These are phyloP conservation scores for Pygoscelis antarcticus DNA, from an alignment of 2,113 vertebrate species.

Conservation along the genomic window DNA sequence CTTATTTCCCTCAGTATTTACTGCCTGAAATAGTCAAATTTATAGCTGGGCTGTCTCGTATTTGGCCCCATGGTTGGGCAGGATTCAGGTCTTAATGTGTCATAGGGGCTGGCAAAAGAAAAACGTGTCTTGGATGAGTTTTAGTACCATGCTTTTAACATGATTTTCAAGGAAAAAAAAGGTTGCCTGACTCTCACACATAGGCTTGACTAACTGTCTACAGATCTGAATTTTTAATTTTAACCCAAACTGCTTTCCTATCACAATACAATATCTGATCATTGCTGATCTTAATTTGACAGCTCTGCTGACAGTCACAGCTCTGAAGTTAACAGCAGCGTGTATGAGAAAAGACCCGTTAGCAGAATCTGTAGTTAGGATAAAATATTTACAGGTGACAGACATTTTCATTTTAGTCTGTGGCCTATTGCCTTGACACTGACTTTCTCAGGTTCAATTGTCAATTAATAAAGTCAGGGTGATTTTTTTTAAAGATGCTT, in stretches of 20 bases:
- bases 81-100: not conserved
- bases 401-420: not conserved
- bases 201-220: not conserved
- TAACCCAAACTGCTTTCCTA: not conserved
- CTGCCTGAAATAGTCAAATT: not conserved
- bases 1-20: not conserved
- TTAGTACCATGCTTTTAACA: accelerated
- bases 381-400: not conserved
- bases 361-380: not conserved
- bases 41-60: not conserved
- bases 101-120: not conserved
- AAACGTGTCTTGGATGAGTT: not conserved
- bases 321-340: not conserved
- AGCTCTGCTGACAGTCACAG: not conserved
- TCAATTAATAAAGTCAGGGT: not conserved
- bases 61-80: not conserved
- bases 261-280: not conserved
- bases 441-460: not conserved
- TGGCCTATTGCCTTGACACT: not conserved
- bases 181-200: not conserved
- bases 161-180: not conserved
- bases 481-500: not conserved
- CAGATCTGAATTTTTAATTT: not conserved
- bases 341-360: not conserved
- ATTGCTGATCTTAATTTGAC: not conserved